Conservation (phyloP, 2,888 invertebrate species). For the Agonum fuliginosum region DNA sequence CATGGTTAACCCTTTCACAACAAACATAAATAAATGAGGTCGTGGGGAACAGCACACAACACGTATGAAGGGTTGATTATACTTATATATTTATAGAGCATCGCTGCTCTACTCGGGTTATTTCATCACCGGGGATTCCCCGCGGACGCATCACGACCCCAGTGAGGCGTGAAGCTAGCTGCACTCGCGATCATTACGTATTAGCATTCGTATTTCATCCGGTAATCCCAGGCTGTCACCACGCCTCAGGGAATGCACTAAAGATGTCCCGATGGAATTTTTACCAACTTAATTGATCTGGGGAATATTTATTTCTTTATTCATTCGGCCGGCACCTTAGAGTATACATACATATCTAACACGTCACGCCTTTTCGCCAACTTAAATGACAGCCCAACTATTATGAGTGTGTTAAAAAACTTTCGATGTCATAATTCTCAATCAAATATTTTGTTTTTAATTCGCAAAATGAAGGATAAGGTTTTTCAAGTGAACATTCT, state of each 20-base stretch:
- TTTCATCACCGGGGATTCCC: slow-evolving; percentile 57
- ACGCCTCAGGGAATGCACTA: slow-evolving; percentile 5
- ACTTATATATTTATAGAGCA: slow-evolving; percentile 49
- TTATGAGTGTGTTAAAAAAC: too few relatives aligned
- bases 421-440: too few relatives aligned
- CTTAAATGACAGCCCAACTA: too few relatives aligned
- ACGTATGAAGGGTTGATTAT: slow-evolving; percentile 52
- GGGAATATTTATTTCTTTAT: neutral
- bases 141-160: slow-evolving; percentile 42
- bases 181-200: slow-evolving; percentile 53
- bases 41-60: slow-evolving; percentile 13
- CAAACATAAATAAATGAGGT: slow-evolving; percentile 47
- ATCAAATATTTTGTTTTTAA: too few relatives aligned
- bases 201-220: slow-evolving; percentile 59
- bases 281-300: slow-evolving; percentile 26
- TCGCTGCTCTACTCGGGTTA: slow-evolving; percentile 26
- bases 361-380: too few relatives aligned
- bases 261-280: slow-evolving; percentile 29
- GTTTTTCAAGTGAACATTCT: too few relatives aligned
- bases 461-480: too few relatives aligned
- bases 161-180: slow-evolving; percentile 19
- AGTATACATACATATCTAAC: too few relatives aligned
- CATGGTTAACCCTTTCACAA: slow-evolving; percentile 45
- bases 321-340: neutral
- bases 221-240: slow-evolving; percentile 51